phyloP scores from a whole-genome alignment of 64 coral and sea anemone species.

The Platygyra sinensis region DNA sequence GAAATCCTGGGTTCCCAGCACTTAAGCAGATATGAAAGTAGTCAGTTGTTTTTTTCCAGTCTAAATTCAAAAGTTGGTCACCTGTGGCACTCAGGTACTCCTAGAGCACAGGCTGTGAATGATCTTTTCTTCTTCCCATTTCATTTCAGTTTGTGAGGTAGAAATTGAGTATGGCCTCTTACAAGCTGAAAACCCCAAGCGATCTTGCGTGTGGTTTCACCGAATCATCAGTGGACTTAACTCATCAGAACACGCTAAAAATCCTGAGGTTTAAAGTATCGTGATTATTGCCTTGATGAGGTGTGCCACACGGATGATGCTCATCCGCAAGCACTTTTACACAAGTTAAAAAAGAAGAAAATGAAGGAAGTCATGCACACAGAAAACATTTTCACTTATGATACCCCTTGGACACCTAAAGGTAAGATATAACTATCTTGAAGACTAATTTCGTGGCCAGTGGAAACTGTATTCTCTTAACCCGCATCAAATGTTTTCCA shows the following conservation, averaged over 20 bases:
- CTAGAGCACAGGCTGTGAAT: no score
- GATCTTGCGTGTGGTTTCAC: constrained; percentile 80
- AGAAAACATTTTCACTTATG: constrained; percentile 21
- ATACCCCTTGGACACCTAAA: constrained; percentile 8
- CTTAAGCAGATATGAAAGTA: no score
- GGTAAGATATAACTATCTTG: not conserved
- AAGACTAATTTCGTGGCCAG: no score
- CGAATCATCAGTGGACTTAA: constrained; percentile 46
- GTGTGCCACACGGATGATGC: not conserved
- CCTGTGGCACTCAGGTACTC: no score
- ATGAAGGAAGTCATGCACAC: constrained; percentile 21
- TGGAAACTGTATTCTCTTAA: no score
- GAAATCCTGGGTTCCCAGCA: no score
- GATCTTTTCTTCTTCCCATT: no score
- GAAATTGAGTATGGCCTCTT: no score
- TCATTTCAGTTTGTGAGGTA: constrained; percentile 35
- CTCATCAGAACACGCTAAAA: not conserved
- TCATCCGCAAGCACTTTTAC: constrained; percentile 19
- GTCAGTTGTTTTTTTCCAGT: no score
- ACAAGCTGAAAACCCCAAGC: constrained; percentile 24
- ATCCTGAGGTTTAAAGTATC: constrained; percentile 49
- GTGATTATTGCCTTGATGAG: constrained; percentile 23
- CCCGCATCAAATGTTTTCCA: no score
- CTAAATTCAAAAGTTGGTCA: no score
- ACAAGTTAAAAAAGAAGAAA: constrained; percentile 54